Percentiles rank a stretch among this genome's conserved stretches.
phyloP scores from a whole-genome alignment of 2,797 vertebrate genomes.

The Neopelma chrysocephalum region DNA sequence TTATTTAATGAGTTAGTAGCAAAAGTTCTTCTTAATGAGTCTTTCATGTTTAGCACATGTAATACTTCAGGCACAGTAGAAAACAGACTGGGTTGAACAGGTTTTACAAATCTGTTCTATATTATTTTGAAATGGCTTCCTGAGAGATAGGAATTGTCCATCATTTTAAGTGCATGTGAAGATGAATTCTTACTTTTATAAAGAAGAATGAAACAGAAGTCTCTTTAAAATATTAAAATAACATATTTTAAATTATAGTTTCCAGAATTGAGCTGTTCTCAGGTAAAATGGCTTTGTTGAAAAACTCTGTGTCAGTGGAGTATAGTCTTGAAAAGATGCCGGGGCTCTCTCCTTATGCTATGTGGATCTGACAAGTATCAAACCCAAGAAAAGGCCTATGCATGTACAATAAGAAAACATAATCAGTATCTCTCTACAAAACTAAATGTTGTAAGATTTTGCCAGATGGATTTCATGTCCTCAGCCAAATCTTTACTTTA shows the following conservation, averaged over 20 bases:
- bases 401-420: background rate
- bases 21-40: background rate
- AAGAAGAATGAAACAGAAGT: background rate
- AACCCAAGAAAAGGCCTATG: background rate
- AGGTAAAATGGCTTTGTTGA: background rate
- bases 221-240: slow-evolving; percentile 13
- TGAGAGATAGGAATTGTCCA: background rate
- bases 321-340: background rate
- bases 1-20: slow-evolving; percentile 13
- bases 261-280: background rate
- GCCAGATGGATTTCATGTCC: background rate
- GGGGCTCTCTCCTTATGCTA: background rate
- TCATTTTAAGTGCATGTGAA: background rate
- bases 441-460: background rate
- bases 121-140: slow-evolving; percentile 15
- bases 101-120: background rate
- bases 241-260: background rate
- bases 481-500: background rate
- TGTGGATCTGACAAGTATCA: background rate
- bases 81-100: background rate
- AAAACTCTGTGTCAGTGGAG: background rate
- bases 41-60: background rate
- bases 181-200: background rate
- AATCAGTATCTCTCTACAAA: background rate
- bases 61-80: background rate